These are phyloP conservation scores for Pollicipes pollicipes DNA, from an alignment of 1,140 invertebrate genomes.

Conservation along the genomic window DNA sequence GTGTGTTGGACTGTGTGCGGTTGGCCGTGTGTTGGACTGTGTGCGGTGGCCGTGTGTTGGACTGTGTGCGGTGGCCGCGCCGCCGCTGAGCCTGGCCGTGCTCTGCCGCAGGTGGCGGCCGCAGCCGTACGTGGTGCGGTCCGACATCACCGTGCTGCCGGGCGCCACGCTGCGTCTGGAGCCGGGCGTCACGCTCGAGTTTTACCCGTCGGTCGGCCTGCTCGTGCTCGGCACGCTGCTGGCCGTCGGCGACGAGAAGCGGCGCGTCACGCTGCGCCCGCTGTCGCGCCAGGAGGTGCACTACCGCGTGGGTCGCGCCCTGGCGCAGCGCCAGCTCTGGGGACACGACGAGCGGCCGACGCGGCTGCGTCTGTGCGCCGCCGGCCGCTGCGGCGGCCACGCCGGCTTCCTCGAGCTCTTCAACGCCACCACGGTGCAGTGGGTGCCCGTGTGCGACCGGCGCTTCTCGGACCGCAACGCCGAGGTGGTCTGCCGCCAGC, in stretches of 20 bases:
- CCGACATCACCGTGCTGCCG: conserved; percentile 94
- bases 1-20: no score
- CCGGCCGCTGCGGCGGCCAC: background rate
- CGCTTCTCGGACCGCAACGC: conserved; percentile 87
- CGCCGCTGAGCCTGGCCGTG: conserved; percentile 59
- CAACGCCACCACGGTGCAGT: conserved; percentile 83
- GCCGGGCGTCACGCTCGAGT: conserved; percentile 80
- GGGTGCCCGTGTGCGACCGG: conserved; percentile 90
- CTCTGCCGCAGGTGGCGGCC: conserved; percentile 33
- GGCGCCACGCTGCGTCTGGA: conserved; percentile 61
- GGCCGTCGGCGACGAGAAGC: conserved; percentile 55
- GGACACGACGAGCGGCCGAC: background rate
- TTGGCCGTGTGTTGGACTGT: no score
- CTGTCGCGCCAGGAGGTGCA: conserved; percentile 22
- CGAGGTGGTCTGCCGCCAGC: conserved; percentile 80
- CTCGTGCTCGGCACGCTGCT: conserved; percentile 77
- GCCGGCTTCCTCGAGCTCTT: conserved; percentile 56
- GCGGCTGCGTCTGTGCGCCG: background rate
- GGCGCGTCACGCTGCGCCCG: conserved; percentile 70
- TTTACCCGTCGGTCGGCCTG: conserved; percentile 91
- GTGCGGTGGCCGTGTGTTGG: no score
- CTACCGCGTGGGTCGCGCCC: conserved; percentile 14
- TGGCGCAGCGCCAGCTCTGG: conserved; percentile 7
- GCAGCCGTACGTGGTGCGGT: conserved; percentile 58
- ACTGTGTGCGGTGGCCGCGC: no score